Evolutionary conservation across 2,888 invertebrate genomes (phyloP).

Genomic region (Hymenopus coronatus): DNA sequence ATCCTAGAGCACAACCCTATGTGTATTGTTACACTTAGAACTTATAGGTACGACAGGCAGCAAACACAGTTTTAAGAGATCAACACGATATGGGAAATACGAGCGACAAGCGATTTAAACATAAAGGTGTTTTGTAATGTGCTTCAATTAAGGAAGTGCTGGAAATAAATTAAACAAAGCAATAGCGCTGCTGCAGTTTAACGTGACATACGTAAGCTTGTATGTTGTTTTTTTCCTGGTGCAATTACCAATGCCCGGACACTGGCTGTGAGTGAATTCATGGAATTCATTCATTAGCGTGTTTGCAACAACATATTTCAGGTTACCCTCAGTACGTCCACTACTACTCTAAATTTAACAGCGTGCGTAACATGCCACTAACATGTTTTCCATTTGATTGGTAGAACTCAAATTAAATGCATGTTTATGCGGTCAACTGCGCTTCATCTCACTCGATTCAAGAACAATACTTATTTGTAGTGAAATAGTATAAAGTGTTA

Average conservation of each 20-base stretch:
- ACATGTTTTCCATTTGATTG: not conserved
- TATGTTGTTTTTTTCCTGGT: not conserved
- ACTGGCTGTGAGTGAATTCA: not conserved
- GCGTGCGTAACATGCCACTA: not conserved
- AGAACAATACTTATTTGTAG: not conserved
- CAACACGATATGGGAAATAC: no score
- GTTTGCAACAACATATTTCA: not conserved
- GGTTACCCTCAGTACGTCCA: not conserved
- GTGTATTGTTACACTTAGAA: no score
- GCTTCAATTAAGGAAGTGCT: no score
- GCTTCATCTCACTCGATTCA: not conserved
- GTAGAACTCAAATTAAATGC: not conserved
- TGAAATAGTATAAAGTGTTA: not conserved
- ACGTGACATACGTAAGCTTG: not conserved
- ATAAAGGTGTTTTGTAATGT: no score
- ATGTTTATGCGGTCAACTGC: not conserved
- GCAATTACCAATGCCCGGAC: not conserved
- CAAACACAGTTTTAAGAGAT: no score
- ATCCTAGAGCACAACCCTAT: no score
- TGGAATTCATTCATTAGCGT: constrained; percentile 11
- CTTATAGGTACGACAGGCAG: no score
- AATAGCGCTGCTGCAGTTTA: not conserved
- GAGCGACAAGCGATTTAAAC: no score
- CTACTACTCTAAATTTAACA: no score
- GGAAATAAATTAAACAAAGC: not conserved